These are phyloP conservation scores for Melinaea marsaeus DNA, from an alignment of 2,888 invertebrate genomes.

Conservation along the genomic window DNA sequence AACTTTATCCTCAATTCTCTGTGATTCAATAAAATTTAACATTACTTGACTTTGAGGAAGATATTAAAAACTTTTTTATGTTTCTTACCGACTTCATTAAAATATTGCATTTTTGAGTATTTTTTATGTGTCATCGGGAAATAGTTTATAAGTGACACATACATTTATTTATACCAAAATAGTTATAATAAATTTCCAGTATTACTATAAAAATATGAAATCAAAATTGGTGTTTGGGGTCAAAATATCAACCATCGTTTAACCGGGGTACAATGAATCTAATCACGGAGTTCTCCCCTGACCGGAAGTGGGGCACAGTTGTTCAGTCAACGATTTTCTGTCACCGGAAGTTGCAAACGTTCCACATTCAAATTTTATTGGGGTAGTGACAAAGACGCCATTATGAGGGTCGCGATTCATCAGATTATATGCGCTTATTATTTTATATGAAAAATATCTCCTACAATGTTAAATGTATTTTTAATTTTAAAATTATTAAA, in stretches of 20 bases:
- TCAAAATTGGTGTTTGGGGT: constrained; percentile 29
- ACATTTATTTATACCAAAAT: no score
- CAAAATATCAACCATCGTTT: constrained; percentile 57
- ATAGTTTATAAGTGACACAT: no score
- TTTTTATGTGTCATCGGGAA: no score
- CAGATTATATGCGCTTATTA: constrained; percentile 19
- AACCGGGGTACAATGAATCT: constrained; percentile 66
- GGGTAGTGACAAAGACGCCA: constrained; percentile 60
- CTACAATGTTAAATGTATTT: constrained; percentile 4
- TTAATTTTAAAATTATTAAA: neutral
- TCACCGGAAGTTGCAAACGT: constrained; percentile 74
- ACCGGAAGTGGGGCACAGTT: constrained; percentile 75
- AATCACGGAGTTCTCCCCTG: constrained; percentile 73
- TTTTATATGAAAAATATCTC: constrained; percentile 1
- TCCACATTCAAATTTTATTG: constrained; percentile 74
- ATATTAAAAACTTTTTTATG: no score
- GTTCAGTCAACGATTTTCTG: constrained; percentile 75
- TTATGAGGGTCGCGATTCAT: constrained; percentile 48
- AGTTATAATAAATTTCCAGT: neutral
- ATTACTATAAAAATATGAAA: neutral
- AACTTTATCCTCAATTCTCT: no score
- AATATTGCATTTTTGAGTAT: no score
- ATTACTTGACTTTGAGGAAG: no score
- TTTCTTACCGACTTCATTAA: no score
- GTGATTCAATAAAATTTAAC: no score